These are phyloP conservation scores for Agrilus biguttatus DNA, from an alignment of 2,888 invertebrate species.

Conservation along the genomic window DNA sequence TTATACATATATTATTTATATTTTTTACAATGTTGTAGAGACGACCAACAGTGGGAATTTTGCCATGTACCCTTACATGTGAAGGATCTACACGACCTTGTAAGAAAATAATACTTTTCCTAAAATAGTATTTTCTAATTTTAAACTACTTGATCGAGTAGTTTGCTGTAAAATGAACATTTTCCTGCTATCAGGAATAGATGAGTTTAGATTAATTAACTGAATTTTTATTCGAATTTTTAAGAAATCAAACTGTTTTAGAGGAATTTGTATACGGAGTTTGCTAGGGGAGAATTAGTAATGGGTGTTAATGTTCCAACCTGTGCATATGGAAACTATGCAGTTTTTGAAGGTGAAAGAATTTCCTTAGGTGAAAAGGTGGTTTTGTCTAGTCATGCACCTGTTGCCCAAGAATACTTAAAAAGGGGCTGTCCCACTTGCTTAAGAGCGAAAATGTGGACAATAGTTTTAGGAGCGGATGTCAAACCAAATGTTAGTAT, in stretches of 20 bases:
- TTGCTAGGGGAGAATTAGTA: constrained; percentile 64
- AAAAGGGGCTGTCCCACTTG: constrained; percentile 73
- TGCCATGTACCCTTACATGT: constrained; percentile 75
- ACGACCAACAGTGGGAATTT: constrained; percentile 71
- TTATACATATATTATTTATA: too few species aligned
- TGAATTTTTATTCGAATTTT: neutral
- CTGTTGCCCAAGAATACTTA: constrained; percentile 78
- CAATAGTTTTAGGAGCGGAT: constrained; percentile 70
- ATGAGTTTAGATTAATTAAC: neutral
- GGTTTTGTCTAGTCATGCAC: constrained; percentile 64
- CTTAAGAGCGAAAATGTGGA: constrained; percentile 72
- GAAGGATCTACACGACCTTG: constrained; percentile 71
- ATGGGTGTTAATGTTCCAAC: constrained; percentile 51
- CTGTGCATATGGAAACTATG: constrained; percentile 39
- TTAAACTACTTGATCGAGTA: too few species aligned
- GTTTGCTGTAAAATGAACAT: too few species aligned
- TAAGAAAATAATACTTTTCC: constrained; percentile 29
- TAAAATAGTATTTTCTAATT: too few species aligned
- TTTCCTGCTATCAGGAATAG: too few species aligned
- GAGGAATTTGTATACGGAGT: constrained; percentile 57
- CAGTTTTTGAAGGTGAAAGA: constrained; percentile 53
- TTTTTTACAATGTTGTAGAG: constrained; percentile 30
- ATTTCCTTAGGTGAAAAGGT: constrained; percentile 65
- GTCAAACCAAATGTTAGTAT: constrained; percentile 46
- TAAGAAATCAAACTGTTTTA: constrained; percentile 23